phyloP scores from a whole-genome alignment of 2,113 vertebrate genomes.

The Trematocara unimaculatum region DNA sequence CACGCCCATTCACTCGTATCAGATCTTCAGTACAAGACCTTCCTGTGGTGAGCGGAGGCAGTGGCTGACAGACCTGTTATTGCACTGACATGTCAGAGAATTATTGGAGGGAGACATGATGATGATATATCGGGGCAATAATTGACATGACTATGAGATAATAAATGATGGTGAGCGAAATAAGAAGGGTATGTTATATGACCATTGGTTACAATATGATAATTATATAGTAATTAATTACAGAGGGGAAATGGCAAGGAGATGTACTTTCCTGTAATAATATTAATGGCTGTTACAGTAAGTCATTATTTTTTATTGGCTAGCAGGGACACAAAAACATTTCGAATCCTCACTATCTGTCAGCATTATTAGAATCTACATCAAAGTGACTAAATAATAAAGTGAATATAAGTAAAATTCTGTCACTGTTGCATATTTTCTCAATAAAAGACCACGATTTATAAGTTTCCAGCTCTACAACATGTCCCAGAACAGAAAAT shows the following conservation, averaged over 20 bases:
- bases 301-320: neutral
- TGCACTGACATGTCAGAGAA: conserved; percentile 1
- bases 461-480: neutral
- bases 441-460: neutral
- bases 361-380: neutral
- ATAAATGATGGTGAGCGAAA: neutral
- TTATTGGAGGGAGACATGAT: neutral
- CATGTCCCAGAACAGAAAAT: neutral
- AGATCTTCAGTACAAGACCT: neutral
- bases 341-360: neutral
- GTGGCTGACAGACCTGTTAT: conserved; percentile 13
- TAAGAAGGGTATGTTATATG: neutral
- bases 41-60: neutral
- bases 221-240: neutral
- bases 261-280: neutral
- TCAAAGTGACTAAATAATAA: neutral
- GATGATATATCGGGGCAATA: conserved; percentile 30
- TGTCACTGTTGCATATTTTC: neutral
- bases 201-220: neutral
- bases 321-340: neutral
- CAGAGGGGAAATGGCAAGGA: neutral
- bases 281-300: neutral
- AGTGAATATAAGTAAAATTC: neutral
- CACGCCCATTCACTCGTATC: conserved; percentile 3
- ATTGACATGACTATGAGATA: conserved; percentile 3